A percentile compares a stretch with the other conserved stretches of the same genome.
Evolutionary conservation across 2,113 vertebrate genomes (phyloP).

Genomic region (Alethe castanea): DNA sequence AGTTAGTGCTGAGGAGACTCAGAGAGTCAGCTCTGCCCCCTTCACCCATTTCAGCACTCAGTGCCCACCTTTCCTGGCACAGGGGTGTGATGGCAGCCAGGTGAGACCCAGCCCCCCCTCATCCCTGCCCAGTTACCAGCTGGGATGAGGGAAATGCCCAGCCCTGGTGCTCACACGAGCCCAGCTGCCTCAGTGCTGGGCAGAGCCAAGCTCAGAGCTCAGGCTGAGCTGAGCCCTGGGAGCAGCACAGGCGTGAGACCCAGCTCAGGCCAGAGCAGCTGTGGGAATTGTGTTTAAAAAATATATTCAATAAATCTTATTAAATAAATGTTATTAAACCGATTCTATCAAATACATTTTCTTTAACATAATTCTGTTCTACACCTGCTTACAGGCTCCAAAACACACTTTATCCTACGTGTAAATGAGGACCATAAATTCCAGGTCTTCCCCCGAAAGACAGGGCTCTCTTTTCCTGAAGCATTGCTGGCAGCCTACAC

Average conservation of each 20-base stretch:
- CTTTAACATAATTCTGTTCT: not conserved
- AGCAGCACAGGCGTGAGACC: rapidly evolving
- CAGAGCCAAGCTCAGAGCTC: rapidly evolving
- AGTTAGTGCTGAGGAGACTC: not conserved
- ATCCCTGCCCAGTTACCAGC: not conserved
- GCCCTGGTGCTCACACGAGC: not conserved
- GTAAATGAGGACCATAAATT: not conserved
- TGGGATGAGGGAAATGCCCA: not conserved
- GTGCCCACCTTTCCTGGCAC: not conserved
- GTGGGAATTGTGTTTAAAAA: not conserved
- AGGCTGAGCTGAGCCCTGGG: not conserved
- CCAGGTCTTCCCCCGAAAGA: not conserved
- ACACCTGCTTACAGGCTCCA: not conserved
- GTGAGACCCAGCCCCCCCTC: not conserved
- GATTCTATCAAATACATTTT: not conserved
- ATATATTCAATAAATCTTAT: rapidly evolving
- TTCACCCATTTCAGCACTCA: not conserved
- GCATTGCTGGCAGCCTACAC: not conserved
- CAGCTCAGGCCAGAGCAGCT: not conserved
- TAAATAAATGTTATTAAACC: too few species aligned
- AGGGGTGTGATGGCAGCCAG: not conserved
- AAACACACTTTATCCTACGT: not conserved
- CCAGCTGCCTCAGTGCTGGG: not conserved
- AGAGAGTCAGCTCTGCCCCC: not conserved
- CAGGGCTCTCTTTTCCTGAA: not conserved